A percentile compares a stretch with the other conserved stretches of the same genome.
phyloP scores from a whole-genome alignment of 2,113 vertebrate genomes.

The Laticauda colubrina region DNA sequence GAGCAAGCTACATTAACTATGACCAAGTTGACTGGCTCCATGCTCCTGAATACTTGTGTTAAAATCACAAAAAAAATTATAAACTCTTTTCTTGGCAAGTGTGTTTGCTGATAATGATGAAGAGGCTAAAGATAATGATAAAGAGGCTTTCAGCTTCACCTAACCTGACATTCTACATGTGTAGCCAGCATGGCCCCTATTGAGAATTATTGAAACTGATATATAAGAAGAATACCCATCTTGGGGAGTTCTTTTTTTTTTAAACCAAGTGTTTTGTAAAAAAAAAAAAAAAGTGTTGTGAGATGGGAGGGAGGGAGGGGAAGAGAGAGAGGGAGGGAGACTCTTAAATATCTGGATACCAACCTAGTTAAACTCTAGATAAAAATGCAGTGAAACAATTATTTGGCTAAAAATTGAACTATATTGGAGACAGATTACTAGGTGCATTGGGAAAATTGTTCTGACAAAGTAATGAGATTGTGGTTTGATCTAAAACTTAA shows the following conservation, averaged over 20 bases:
- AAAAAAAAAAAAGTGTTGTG: background rate
- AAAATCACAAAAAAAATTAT: background rate
- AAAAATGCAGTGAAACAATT: constrained; percentile 16
- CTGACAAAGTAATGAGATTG: background rate
- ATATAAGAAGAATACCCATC: background rate
- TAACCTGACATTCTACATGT: too few relatives aligned
- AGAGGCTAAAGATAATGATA: background rate
- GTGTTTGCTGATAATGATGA: background rate
- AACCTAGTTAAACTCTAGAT: constrained; percentile 12
- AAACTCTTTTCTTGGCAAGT: background rate
- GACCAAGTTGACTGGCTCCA: background rate
- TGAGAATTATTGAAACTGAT: background rate
- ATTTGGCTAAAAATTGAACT: background rate
- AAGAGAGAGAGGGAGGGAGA: background rate
- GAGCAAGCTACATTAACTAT: too few relatives aligned
- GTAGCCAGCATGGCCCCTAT: too few relatives aligned
- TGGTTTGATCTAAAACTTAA: background rate
- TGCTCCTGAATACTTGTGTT: background rate
- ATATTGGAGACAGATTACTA: background rate
- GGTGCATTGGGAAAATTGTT: background rate
- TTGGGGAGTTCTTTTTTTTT: background rate
- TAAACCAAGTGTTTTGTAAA: background rate
- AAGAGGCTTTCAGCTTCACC: background rate
- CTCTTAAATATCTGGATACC: background rate
- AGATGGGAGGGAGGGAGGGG: too few relatives aligned